phyloP scores from a whole-genome alignment of 2,113 vertebrate genomes.

The Scopus umbretta region DNA sequence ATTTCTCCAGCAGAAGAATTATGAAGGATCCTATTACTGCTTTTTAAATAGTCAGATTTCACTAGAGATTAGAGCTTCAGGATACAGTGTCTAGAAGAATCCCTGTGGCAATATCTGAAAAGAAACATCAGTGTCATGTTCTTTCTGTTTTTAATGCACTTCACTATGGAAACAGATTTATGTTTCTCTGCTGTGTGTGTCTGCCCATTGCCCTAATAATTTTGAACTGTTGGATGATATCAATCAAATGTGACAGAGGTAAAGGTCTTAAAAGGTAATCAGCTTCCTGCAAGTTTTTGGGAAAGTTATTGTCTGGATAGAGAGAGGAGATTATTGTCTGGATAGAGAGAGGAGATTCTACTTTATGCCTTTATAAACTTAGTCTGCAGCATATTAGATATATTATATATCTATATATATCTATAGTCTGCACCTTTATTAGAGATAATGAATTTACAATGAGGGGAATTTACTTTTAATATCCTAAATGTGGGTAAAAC shows the following conservation, averaged over 20 bases:
- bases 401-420: no score
- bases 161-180: conserved; percentile 22
- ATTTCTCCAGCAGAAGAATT: neutral
- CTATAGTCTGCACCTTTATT: no score
- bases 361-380: neutral
- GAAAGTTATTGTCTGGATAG: neutral
- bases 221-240: neutral
- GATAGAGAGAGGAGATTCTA: neutral
- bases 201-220: conserved; percentile 13
- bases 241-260: neutral
- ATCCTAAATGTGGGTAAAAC: neutral
- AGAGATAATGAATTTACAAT: neutral
- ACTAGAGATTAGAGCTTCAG: neutral
- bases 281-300: neutral
- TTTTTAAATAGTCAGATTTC: conserved; percentile 1
- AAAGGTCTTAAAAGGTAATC: conserved; percentile 8
- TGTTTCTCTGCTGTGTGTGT: neutral
- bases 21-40: neutral
- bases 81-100: neutral
- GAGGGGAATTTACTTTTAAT: neutral
- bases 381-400: rapidly evolving
- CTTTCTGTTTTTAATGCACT: conserved; percentile 34
- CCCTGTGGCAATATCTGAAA: neutral
- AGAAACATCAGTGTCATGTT: conserved; percentile 16
- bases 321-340: neutral